Conservation (phyloP, 2,888 invertebrate genomes). For the Caenorhabditis uteleia region DNA sequence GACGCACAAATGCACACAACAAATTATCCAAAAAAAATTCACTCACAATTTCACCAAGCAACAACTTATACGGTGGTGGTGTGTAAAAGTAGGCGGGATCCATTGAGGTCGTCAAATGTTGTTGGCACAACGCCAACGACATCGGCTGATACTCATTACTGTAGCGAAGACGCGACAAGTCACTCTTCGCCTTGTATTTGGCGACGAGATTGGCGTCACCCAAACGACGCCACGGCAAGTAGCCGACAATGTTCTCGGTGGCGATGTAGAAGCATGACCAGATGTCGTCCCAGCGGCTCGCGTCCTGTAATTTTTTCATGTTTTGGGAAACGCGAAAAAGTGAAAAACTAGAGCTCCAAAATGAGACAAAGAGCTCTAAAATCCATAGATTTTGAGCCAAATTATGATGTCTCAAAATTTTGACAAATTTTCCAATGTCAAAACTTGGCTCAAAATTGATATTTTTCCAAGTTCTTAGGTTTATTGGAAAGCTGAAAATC, state of each 20-base stretch:
- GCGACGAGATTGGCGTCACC: conserved; percentile 26
- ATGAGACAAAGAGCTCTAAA: too few species aligned
- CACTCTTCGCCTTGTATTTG: conserved; percentile 5
- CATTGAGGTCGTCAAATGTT: conserved; percentile 11
- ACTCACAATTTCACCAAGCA: too few species aligned
- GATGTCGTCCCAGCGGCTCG: conserved; percentile 52
- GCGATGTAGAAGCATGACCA: conserved; percentile 59
- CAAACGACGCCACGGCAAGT: conserved; percentile 49
- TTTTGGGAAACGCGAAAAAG: background rate
- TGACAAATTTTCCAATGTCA: too few species aligned
- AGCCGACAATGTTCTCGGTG: conserved; percentile 51
- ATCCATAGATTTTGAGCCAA: too few species aligned
- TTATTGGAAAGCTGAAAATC: too few species aligned
- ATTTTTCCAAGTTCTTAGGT: too few species aligned
- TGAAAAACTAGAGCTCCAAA: background rate
- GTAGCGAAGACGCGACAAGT: conserved; percentile 17
- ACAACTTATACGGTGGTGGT: too few species aligned
- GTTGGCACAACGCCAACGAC: background rate
- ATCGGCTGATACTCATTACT: background rate
- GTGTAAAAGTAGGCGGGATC: conserved; percentile 23
- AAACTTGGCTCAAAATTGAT: too few species aligned
- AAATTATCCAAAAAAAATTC: too few species aligned
- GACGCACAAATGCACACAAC: too few species aligned
- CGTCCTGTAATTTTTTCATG: conserved; percentile 25
- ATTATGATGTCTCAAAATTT: too few species aligned